These are phyloP conservation scores for Drosophila bocki DNA, from an alignment of 1,140 invertebrate genomes.

Conservation along the genomic window DNA sequence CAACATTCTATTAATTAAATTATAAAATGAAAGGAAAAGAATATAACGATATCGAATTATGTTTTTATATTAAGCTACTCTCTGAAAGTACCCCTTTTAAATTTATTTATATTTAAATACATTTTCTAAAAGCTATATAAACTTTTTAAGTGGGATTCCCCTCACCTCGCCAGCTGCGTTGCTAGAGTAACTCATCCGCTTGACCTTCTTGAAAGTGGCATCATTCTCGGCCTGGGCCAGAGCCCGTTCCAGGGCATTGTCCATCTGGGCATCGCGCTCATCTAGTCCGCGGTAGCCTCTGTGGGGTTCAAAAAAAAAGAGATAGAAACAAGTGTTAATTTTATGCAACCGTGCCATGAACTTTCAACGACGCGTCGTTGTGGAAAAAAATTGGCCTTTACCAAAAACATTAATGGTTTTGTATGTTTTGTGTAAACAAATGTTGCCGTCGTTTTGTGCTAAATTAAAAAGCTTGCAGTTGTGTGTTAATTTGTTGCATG, in stretches of 20 bases:
- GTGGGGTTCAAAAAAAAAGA: not conserved
- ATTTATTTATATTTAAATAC: too few relatives aligned
- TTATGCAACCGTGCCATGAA: slow-evolving; percentile 28
- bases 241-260: slow-evolving; percentile 87
- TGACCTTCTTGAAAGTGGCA: slow-evolving; percentile 89
- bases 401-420: slow-evolving; percentile 48
- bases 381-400: slow-evolving; percentile 27
- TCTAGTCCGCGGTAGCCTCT: slow-evolving; percentile 69
- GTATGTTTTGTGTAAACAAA: slow-evolving; percentile 46
- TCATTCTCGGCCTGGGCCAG: slow-evolving; percentile 89
- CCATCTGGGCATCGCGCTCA: slow-evolving; percentile 85
- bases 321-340: slow-evolving; percentile 36
- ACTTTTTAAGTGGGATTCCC: not conserved
- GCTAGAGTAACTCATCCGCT: slow-evolving; percentile 89
- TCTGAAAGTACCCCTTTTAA: not conserved
- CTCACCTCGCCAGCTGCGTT: slow-evolving; percentile 88
- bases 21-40: not conserved
- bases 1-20: too few relatives aligned
- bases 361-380: slow-evolving; percentile 32
- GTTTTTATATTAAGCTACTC: too few relatives aligned
- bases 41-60: not conserved
- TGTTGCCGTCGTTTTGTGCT: slow-evolving; percentile 41
- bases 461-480: slow-evolving; percentile 64
- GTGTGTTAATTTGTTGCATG: slow-evolving; percentile 55
- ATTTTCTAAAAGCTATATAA: too few relatives aligned